These are phyloP conservation scores for Mionectes macconnelli DNA, from an alignment of 2,113 vertebrate genomes.

Conservation along the genomic window DNA sequence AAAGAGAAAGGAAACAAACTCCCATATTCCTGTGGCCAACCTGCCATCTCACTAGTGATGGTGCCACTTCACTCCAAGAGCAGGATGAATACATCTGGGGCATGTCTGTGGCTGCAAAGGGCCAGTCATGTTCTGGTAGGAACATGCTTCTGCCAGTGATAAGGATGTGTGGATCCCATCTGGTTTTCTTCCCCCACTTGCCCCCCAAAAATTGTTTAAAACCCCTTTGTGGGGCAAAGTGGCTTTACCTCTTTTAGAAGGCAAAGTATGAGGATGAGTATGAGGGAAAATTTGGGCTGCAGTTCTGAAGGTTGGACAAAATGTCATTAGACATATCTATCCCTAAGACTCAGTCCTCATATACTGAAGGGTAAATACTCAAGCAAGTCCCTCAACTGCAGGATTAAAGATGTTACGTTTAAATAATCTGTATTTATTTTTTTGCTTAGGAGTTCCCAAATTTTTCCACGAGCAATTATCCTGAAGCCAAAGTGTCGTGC, in stretches of 20 bases:
- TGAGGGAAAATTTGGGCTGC: neutral
- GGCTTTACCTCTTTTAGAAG: neutral
- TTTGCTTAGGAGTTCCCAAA: neutral
- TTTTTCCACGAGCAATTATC: neutral
- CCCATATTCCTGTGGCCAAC: rapidly evolving
- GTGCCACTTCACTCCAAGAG: neutral
- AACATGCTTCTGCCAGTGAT: neutral
- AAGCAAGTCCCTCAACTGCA: neutral
- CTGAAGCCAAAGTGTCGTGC: neutral
- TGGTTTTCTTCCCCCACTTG: neutral
- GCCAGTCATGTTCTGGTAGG: neutral
- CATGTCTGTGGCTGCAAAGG: neutral
- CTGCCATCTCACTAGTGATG: neutral
- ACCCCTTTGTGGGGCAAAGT: neutral
- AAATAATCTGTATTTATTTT: neutral
- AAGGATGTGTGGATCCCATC: neutral
- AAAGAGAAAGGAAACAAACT: neutral
- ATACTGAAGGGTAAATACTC: neutral
- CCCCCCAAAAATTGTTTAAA: neutral
- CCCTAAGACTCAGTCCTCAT: neutral
- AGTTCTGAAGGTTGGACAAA: neutral
- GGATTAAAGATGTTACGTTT: neutral
- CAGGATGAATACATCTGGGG: neutral
- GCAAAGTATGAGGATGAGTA: neutral
- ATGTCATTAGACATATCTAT: neutral